phyloP scores from a whole-genome alignment of 2,113 vertebrate species.

The Phaethornis superciliosus region DNA sequence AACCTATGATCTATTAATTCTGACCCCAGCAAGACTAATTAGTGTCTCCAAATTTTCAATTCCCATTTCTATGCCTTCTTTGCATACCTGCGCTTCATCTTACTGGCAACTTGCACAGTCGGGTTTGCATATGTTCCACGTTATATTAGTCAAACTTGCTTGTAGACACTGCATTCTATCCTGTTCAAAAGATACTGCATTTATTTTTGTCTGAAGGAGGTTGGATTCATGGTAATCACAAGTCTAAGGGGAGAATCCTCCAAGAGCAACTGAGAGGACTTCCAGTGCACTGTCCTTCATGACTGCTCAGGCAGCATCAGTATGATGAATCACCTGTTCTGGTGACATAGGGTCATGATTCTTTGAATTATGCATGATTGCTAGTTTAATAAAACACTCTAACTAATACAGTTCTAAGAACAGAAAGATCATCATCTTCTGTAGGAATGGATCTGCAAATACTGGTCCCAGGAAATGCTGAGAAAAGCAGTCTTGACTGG shows the following conservation, averaged over 20 bases:
- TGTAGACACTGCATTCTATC: not conserved
- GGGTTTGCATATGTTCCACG: not conserved
- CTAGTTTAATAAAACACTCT: not conserved
- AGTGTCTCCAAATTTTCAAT: not conserved
- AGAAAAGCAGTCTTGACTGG: not conserved
- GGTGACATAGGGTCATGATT: not conserved
- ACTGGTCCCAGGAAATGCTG: not conserved
- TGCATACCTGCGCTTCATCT: not conserved
- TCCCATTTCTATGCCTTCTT: not conserved
- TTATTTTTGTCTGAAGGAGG: not conserved
- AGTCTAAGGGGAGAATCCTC: not conserved
- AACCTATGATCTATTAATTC: not conserved
- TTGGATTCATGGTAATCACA: not conserved
- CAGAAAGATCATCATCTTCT: not conserved
- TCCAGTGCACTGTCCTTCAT: not conserved
- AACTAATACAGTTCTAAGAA: not conserved
- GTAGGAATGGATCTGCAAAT: not conserved
- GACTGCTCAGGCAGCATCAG: not conserved
- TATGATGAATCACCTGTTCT: not conserved
- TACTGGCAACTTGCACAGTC: not conserved
- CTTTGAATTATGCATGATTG: not conserved
- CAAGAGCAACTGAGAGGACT: not conserved
- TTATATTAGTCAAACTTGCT: not conserved
- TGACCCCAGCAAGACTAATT: not conserved
- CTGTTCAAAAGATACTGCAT: not conserved